Evolutionary conservation across 2,888 invertebrate genomes (phyloP).

Genomic region (Lydus trimaculatus): DNA sequence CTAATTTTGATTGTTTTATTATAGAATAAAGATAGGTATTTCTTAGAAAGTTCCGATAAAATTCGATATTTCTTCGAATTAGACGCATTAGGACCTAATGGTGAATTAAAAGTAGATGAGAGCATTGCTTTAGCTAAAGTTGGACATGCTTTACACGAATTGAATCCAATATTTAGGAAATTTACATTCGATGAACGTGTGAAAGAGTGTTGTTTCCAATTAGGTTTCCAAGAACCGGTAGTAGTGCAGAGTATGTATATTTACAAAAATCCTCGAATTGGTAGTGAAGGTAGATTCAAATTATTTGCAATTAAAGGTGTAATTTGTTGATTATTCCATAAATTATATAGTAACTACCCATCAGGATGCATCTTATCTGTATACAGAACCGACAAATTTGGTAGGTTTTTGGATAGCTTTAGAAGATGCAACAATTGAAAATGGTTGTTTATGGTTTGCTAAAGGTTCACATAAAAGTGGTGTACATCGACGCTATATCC

Average conservation of each 20-base stretch:
- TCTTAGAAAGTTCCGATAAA: constrained; percentile 91
- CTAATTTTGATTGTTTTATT: constrained; percentile 35
- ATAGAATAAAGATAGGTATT: constrained; percentile 77
- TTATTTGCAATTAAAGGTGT: constrained; percentile 35
- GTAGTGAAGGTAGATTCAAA: constrained; percentile 79
- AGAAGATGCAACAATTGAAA: constrained; percentile 90
- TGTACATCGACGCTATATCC: constrained; percentile 73
- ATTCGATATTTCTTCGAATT: constrained; percentile 92
- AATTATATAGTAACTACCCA: constrained; percentile 72
- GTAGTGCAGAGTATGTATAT: constrained; percentile 98
- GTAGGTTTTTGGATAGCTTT: constrained; percentile 96
- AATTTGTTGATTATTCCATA: constrained; percentile 1
- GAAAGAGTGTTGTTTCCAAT: constrained; percentile 74
- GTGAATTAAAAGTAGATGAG: constrained; percentile 74
- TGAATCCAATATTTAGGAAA: constrained; percentile 81
- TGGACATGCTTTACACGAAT: constrained; percentile 87
- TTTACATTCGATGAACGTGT: constrained; percentile 86
- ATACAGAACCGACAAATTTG: constrained; percentile 81
- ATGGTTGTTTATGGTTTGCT: constrained; percentile 94
- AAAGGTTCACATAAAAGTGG: constrained; percentile 91
- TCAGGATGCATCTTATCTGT: constrained; percentile 88
- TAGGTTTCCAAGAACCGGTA: constrained; percentile 81
- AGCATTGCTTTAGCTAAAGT: constrained; percentile 79
- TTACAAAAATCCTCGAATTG: constrained; percentile 92
- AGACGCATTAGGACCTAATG: constrained; percentile 77